Conservation (phyloP, 2,888 invertebrate species). For the Belgica antarctica region DNA sequence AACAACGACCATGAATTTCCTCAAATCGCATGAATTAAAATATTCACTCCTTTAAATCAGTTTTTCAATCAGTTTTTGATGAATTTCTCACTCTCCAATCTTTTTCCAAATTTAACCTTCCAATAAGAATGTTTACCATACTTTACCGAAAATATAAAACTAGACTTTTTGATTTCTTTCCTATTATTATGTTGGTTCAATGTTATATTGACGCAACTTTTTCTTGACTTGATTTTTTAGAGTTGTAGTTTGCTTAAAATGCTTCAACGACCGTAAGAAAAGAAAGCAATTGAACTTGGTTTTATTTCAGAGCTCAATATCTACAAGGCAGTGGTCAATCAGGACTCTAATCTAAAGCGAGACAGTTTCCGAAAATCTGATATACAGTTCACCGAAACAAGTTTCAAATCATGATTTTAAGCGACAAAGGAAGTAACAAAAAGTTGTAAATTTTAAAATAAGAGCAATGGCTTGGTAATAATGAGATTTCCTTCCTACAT, state of each 20-base stretch:
- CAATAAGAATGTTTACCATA: slow-evolving; percentile 37
- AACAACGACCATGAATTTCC: slow-evolving; percentile 16
- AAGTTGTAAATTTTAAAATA: neutral
- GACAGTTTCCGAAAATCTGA: slow-evolving; percentile 43
- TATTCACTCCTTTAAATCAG: neutral
- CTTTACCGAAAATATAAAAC: slow-evolving; percentile 33
- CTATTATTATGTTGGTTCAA: slow-evolving; percentile 10
- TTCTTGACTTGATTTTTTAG: slow-evolving; percentile 1
- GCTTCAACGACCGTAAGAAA: neutral
- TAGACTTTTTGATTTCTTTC: slow-evolving; percentile 7
- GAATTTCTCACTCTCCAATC: neutral
- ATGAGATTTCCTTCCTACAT: no score
- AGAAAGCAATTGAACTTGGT: neutral
- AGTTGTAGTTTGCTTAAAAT: neutral
- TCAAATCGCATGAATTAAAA: neutral
- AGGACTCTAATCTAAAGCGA: slow-evolving; percentile 38
- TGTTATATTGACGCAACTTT: neutral
- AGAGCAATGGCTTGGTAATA: no score
- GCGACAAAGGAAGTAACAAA: slow-evolving; percentile 2
- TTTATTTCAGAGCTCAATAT: slow-evolving; percentile 43
- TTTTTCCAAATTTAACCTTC: neutral
- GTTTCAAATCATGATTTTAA: slow-evolving; percentile 43
- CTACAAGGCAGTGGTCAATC: slow-evolving; percentile 24
- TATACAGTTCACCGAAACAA: slow-evolving; percentile 39
- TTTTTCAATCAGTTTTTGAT: slow-evolving; percentile 12